Evolutionary conservation across 2,797 vertebrate species (phyloP).

Genomic region (Cyprinodon diabolis): DNA sequence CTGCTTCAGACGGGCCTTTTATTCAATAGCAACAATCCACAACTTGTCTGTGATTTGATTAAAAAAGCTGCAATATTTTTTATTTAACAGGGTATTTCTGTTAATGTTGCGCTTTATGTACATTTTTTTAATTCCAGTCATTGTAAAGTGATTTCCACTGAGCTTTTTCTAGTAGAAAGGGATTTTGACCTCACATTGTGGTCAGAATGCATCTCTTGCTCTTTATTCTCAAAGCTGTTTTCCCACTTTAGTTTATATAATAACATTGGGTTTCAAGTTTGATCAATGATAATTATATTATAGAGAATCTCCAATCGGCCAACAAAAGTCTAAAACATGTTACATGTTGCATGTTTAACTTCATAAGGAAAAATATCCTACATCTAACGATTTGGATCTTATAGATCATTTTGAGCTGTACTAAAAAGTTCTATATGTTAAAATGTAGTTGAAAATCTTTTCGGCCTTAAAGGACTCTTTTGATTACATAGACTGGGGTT

Average conservation of each 20-base stretch:
- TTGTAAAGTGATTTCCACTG: neutral
- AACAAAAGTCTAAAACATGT: neutral
- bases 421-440: neutral
- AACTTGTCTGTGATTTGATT: neutral
- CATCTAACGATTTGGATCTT: neutral
- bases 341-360: neutral
- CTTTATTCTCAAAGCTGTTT: neutral
- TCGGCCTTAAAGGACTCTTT: too few relatives aligned
- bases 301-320: neutral
- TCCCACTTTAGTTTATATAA: neutral
- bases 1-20: conserved; percentile 15
- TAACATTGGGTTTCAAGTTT: neutral
- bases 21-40: neutral
- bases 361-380: neutral
- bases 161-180: neutral
- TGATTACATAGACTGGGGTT: too few relatives aligned
- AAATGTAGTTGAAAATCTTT: neutral
- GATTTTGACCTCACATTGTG: neutral
- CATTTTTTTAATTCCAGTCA: neutral
- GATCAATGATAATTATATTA: neutral
- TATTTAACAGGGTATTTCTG: neutral
- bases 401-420: neutral
- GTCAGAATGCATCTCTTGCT: neutral
- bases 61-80: neutral
- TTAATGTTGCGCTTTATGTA: neutral